Conservation (phyloP, 2,797 vertebrate species). For the Premnoplex brunnescens region DNA sequence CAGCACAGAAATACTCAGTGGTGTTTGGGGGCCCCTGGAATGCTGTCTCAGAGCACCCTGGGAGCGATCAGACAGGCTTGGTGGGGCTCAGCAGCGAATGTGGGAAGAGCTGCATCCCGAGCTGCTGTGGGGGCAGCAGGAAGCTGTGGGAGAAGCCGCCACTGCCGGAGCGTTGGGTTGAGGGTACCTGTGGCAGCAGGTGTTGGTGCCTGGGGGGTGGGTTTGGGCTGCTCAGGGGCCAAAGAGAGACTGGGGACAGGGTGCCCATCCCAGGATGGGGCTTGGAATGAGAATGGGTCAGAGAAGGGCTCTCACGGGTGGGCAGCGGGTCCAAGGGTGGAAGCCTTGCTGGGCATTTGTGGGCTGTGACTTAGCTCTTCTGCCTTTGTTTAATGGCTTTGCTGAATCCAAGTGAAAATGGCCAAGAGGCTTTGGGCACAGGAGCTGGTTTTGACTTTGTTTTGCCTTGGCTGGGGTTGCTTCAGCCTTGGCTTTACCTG, state of each 20-base stretch:
- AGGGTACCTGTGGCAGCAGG: not conserved
- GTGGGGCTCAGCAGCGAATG: not conserved
- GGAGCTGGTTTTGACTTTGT: not conserved
- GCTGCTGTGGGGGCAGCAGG: not conserved
- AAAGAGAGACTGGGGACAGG: not conserved
- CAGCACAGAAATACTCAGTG: not conserved
- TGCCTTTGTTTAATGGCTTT: not conserved
- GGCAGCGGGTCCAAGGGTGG: fast-evolving
- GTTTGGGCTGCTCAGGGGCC: not conserved
- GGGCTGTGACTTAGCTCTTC: not conserved
- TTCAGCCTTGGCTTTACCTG: not conserved
- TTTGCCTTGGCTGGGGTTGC: fast-evolving
- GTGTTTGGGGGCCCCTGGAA: not conserved
- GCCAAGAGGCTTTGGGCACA: not conserved
- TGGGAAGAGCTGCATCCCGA: not conserved
- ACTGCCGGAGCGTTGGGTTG: not conserved
- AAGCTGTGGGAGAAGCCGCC: not conserved
- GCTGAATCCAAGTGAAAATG: not conserved
- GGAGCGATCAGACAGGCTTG: not conserved
- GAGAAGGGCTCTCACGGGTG: fast-evolving
- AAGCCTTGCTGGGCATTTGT: not conserved
- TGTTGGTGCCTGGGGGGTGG: not conserved
- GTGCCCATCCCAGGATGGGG: fast-evolving
- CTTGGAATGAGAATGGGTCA: fast-evolving
- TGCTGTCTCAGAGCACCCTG: fast-evolving